Percentiles rank a stretch among this genome's conserved stretches.
Conservation (phyloP, 2,113 vertebrate species). For the Drymodes brunneopygia region DNA sequence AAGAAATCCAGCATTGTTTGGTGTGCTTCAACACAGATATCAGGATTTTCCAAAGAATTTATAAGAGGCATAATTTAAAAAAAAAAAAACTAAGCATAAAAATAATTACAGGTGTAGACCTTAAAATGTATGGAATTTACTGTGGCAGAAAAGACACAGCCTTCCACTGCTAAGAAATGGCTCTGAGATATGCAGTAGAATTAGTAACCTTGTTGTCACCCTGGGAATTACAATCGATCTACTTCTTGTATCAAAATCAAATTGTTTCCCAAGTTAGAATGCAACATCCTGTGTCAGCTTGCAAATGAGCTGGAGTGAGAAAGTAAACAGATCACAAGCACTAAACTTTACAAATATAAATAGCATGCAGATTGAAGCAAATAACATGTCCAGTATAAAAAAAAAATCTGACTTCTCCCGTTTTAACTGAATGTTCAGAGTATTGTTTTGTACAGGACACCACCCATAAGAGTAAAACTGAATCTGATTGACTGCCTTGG, state of each 20-base stretch:
- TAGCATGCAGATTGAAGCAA: not conserved
- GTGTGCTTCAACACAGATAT: not conserved
- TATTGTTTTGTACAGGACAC: not conserved
- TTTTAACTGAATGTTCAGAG: not conserved
- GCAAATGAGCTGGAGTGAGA: not conserved
- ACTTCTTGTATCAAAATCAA: not conserved
- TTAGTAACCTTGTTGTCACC: not conserved
- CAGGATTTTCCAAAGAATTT: not conserved
- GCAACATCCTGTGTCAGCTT: not conserved
- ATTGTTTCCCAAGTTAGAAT: conserved; percentile 19
- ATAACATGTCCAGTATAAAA: not conserved
- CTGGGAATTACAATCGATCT: not conserved
- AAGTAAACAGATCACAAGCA: conserved; percentile 20
- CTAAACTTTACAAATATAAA: conserved; percentile 3
- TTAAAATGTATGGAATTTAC: not conserved
- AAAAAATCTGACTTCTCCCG: not conserved
- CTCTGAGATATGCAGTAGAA: not conserved
- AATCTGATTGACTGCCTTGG: not conserved
- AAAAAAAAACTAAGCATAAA: not conserved
- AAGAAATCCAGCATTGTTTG: not conserved
- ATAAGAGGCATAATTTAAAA: not conserved
- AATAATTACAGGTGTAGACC: not conserved
- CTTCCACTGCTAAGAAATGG: not conserved
- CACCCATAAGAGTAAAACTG: not conserved
- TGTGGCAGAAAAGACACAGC: not conserved